These are phyloP conservation scores for Cichladusa arquata DNA, from an alignment of 2,113 vertebrate species.

Conservation along the genomic window DNA sequence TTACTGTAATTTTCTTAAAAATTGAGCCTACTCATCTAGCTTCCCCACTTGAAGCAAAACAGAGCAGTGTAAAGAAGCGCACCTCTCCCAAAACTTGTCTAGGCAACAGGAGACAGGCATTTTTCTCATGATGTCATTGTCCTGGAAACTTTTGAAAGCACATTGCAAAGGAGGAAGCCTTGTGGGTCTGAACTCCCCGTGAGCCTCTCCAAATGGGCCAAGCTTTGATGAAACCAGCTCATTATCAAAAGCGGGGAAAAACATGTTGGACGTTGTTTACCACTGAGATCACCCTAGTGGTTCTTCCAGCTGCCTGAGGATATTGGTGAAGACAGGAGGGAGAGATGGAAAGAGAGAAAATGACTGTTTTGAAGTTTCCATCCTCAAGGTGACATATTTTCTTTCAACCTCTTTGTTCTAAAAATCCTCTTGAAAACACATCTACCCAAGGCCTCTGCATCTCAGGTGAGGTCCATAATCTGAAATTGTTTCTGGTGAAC, in stretches of 20 bases:
- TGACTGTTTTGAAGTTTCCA: slow-evolving; percentile 47
- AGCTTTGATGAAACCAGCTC: slow-evolving; percentile 67
- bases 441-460: not conserved
- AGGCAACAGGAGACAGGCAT: slow-evolving; percentile 46
- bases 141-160: slow-evolving; percentile 68
- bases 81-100: slow-evolving; percentile 13
- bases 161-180: slow-evolving; percentile 58
- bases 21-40: not conserved
- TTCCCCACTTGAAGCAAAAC: not conserved
- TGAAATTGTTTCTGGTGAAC: not conserved
- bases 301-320: slow-evolving; percentile 67
- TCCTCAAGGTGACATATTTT: slow-evolving; percentile 57
- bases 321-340: slow-evolving; percentile 44
- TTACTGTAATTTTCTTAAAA: not conserved
- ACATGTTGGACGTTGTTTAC: slow-evolving; percentile 66
- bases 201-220: slow-evolving; percentile 53
- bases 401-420: slow-evolving; percentile 12
- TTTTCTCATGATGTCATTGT: slow-evolving; percentile 63
- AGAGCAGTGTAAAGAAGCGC: not conserved
- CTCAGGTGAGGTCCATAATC: not conserved
- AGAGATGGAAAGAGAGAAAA: slow-evolving; percentile 31
- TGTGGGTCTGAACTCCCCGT: slow-evolving; percentile 59
- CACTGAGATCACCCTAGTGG: slow-evolving; percentile 58
- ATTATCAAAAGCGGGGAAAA: slow-evolving; percentile 63
- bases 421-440: not conserved